Evolutionary conservation across 1,140 invertebrate genomes (phyloP).

Genomic region (Drosophila mojavensis): DNA sequence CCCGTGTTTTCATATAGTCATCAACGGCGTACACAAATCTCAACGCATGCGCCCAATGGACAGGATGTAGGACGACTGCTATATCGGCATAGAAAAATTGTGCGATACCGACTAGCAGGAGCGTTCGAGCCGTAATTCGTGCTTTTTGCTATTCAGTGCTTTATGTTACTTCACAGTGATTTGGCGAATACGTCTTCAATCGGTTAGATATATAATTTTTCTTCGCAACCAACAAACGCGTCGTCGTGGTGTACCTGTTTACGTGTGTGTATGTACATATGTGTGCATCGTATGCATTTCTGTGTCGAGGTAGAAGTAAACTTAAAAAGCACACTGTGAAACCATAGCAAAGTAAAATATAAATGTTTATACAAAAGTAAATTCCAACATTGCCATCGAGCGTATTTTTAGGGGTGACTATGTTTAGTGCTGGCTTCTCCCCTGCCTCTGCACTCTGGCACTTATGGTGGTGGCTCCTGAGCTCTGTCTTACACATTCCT

Average conservation of each 20-base stretch:
- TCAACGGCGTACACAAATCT: not conserved
- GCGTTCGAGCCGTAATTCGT: constrained; percentile 29
- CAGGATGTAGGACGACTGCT: constrained; percentile 36
- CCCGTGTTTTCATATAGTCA: constrained; percentile 25
- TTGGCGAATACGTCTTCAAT: constrained; percentile 41
- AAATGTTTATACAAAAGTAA: constrained; percentile 76
- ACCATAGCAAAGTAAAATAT: constrained; percentile 68
- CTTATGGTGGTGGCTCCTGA: constrained; percentile 47
- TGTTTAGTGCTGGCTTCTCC: constrained; percentile 1
- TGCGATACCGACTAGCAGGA: constrained; percentile 20
- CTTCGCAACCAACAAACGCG: constrained; percentile 11
- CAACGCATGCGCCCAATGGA: constrained; percentile 35
- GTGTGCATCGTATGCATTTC: not conserved
- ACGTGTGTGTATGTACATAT: constrained; percentile 19
- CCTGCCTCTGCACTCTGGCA: constrained; percentile 6
- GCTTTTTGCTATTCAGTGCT: constrained; percentile 50
- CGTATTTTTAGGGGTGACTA: constrained; percentile 57
- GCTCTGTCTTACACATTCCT: constrained; percentile 36
- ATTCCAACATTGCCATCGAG: constrained; percentile 61
- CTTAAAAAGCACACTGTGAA: constrained; percentile 50
- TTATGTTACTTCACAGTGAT: constrained; percentile 53
- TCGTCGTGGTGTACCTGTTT: not conserved
- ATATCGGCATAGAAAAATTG: constrained; percentile 46
- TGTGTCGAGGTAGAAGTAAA: constrained; percentile 26
- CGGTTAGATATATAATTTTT: constrained; percentile 33